A percentile compares a stretch with the other conserved stretches of the same genome.
These are phyloP conservation scores for Lepidurus packardi DNA, from an alignment of 1,140 invertebrate genomes.

Conservation along the genomic window DNA sequence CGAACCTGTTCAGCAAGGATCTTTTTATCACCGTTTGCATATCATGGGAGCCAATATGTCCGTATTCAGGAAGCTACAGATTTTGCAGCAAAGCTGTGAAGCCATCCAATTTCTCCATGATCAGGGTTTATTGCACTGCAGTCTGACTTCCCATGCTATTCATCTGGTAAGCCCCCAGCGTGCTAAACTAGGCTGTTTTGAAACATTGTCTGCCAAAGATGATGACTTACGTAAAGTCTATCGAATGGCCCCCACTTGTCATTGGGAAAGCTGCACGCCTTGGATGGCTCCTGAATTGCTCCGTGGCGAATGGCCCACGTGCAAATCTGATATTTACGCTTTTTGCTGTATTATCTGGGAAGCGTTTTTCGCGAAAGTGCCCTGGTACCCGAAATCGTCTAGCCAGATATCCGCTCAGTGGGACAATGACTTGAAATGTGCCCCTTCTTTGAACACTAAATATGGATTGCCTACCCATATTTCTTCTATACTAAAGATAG, in stretches of 20 bases:
- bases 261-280: constrained; percentile 37
- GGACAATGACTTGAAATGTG: constrained; percentile 35
- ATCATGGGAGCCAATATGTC: constrained; percentile 33
- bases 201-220: constrained; percentile 44
- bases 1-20: constrained; percentile 45
- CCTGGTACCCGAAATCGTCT: constrained; percentile 36
- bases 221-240: constrained; percentile 30
- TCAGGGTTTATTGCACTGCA: constrained; percentile 46
- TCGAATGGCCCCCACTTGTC: constrained; percentile 36
- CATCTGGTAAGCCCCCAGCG: constrained; percentile 42
- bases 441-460: constrained; percentile 34
- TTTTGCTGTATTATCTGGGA: constrained; percentile 48
- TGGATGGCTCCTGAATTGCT: constrained; percentile 50
- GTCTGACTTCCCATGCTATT: constrained; percentile 47
- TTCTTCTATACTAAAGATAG: constrained; percentile 36
- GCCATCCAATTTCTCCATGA: constrained; percentile 48
- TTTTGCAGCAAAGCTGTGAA: constrained; percentile 44
- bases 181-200: constrained; percentile 48
- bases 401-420: constrained; percentile 30
- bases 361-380: constrained; percentile 38
- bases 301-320: constrained; percentile 40
- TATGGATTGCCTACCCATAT: constrained; percentile 36
- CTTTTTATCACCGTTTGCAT: constrained; percentile 44
- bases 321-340: constrained; percentile 46
- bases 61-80: constrained; percentile 38